Evolutionary conservation across 30 jellyfish, hydroid and myxozoan species (phyloP), one percentile per base, ranked within the genome.

Genomic region (Aurelia sp.): DNA sequence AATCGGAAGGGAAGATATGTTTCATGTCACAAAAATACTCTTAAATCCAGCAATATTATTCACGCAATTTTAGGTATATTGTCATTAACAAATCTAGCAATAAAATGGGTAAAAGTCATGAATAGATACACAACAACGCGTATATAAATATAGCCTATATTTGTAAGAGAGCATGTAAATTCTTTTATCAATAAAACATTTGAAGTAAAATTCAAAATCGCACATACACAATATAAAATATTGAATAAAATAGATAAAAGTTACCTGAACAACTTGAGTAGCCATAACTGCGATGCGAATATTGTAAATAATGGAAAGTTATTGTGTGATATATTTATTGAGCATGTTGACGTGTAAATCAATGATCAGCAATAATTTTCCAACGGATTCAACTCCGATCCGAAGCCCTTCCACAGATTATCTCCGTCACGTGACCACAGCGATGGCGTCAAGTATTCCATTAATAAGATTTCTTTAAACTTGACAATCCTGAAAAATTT

Each of bases 341-440:
- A 44, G 55, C 55, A 44, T 44, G 55, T 44, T 16, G 55, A 44
- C 55, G 55, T 44, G 55, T 44, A 44, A 74, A 85, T 85, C 95
- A 85, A 41, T 73, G 88, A 47, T 50, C 89, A 74, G 59, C 89
- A 74, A 76, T 5, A 44, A 44, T 66, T 83, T 74, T 18, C 95
- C 73, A 85, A 85, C 95, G 89, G 89, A 62, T 66, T 84, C 55
- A 44, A 44, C 55, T 65, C 83, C 65, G 62, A 82, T 63, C 64
- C 58, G 80, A 41, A 67, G 88, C 66, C 95, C 66, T 59, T 76
- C 85, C 47, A n/a, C 60, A 53, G 95, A 84, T 85, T 74, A 85
- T 44, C n/a, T 74, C 20, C n/a, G 81, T 85, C 95, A 85, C 95
- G 95, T 85, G 95, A 85, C 78, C 81, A 53, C 67, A 24, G 40